Conservation (phyloP, 2,113 vertebrate species). For the Plectropomus leopardus region DNA sequence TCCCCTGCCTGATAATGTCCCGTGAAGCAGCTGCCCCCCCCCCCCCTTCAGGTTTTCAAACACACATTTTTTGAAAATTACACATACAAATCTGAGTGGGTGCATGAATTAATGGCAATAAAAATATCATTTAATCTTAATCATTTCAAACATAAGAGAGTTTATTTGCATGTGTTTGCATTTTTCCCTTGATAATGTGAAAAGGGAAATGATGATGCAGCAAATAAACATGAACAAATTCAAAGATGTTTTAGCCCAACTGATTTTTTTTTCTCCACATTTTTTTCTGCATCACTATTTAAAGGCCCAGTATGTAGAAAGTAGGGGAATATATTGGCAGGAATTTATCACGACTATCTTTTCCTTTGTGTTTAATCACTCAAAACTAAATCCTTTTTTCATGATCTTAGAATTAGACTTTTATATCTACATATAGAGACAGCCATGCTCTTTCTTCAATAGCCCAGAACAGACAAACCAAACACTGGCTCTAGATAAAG, state of each 20-base stretch:
- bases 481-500: too few species aligned
- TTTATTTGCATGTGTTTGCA: neutral
- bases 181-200: neutral
- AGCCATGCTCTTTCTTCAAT: too few species aligned
- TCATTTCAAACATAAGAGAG: neutral
- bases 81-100: neutral
- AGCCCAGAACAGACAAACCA: too few species aligned
- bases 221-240: neutral
- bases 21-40: neutral
- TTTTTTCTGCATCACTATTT: neutral
- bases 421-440: too few species aligned
- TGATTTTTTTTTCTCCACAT: neutral
- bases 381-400: too few species aligned
- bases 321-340: too few species aligned
- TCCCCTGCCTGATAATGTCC: conserved; percentile 43
- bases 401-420: too few species aligned
- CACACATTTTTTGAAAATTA: neutral
- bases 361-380: too few species aligned
- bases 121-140: neutral
- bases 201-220: neutral
- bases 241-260: neutral
- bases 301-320: too few species aligned
- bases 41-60: conserved; percentile 29
- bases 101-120: neutral
- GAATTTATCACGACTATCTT: too few species aligned